Percentiles rank a stretch among this genome's conserved stretches.
Evolutionary conservation across 2,888 invertebrate species (phyloP).

Genomic region (Phaonia tiefii): DNA sequence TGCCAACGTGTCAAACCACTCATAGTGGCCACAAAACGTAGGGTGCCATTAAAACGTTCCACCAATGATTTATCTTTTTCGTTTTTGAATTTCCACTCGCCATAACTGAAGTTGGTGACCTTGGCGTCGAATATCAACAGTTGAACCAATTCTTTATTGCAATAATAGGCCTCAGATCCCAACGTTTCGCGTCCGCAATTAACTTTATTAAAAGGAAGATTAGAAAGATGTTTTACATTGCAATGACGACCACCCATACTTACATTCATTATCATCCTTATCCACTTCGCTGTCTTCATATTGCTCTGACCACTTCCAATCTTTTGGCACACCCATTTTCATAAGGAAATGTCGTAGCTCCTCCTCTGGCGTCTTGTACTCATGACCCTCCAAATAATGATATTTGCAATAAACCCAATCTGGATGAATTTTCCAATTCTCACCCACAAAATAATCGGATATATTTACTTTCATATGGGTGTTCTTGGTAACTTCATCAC

Average conservation of each 20-base stretch:
- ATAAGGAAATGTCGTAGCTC: conserved; percentile 89
- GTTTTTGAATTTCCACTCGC: conserved; percentile 82
- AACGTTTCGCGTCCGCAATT: conserved; percentile 85
- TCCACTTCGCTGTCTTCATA: conserved; percentile 80
- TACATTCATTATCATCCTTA: conserved; percentile 77
- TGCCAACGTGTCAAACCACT: conserved; percentile 95
- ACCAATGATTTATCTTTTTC: conserved; percentile 83
- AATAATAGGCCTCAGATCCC: conserved; percentile 88
- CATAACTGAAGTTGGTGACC: conserved; percentile 83
- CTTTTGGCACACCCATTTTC: conserved; percentile 83
- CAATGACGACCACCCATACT: conserved; percentile 49
- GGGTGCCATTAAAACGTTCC: conserved; percentile 86
- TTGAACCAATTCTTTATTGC: conserved; percentile 91
- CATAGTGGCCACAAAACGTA: conserved; percentile 92
- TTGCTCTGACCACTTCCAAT: conserved; percentile 85
- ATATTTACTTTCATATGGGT: conserved; percentile 86
- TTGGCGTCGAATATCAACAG: conserved; percentile 94
- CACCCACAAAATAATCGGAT: conserved; percentile 87
- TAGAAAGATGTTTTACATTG: neutral
- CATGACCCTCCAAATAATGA: conserved; percentile 90
- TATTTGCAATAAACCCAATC: conserved; percentile 95
- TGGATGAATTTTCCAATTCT: conserved; percentile 90
- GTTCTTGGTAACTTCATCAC: conserved; percentile 87
- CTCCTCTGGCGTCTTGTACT: conserved; percentile 87
- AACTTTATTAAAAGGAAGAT: conserved; percentile 80